Base-by-base conservation (phyloP, 2,888 invertebrate species). In the Drosophila koepferae region DNA sequence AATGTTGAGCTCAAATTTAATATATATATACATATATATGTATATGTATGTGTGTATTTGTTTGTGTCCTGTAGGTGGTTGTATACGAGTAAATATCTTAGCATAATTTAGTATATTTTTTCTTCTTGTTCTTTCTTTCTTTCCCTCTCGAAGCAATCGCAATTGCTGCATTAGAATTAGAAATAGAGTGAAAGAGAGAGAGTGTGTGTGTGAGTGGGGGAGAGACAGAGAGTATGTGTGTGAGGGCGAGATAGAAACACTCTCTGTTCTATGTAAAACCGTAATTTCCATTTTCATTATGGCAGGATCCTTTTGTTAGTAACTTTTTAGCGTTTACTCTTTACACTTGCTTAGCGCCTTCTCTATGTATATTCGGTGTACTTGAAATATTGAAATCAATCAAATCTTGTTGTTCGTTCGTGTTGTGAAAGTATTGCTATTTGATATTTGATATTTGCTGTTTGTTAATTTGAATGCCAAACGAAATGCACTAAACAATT, bases 261-360 rank as follows among this genome's bases (percentile, higher is more conserved):
- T 64, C 64, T 65, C 38, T 54, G 75, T 46, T 79, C 54, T 66
- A 65, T 77, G 80, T 86, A 88, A 87, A 87, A 89, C 90, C 90
- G 87, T 88, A 78, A 71, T 82, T 78, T 86, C 81, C 86, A 80
- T 86, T 83, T 70, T 69, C 74, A 74, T 79, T 77, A 83, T 90
- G 90, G 89, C 91, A 90, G 90, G 90, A 90, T 90, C 86, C 90
- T 85, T 90, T 85, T 82, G 77, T 85, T 91, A 91, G 90, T 88
- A 89, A 89, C 86, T 88, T 88, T 89, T 85, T 74, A 72, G 79
- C 80, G 75, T 86, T 82, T 75, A 79, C 80, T 85, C 72, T 66
- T 74, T 36, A 53, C 73, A 68, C 72, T 70, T 70, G 60, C 68
- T 76, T 74, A 69, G 78, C 77, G 72, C 67, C 69, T 44, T 41